phyloP scores from a whole-genome alignment of 2,888 invertebrate species.

The Troides oblongomaculatus region DNA sequence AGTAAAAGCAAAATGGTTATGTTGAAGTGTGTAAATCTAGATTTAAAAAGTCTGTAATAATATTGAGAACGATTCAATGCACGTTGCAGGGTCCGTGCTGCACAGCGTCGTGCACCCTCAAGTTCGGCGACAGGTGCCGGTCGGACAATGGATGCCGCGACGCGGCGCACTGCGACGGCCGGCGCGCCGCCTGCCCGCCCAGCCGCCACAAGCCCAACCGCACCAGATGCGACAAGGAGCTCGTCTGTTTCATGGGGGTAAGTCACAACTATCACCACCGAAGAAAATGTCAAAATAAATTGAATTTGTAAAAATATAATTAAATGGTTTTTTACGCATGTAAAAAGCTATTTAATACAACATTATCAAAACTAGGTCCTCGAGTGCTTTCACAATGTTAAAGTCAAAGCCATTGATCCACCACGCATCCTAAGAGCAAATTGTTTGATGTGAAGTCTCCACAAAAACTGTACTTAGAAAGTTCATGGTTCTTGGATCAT shows the following conservation, averaged over 20 bases:
- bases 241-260: constrained; percentile 98
- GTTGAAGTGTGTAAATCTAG: too few species aligned
- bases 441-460: too few species aligned
- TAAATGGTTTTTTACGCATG: background rate
- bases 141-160: constrained; percentile 96
- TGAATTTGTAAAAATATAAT: background rate
- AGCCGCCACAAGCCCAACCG: constrained; percentile 96
- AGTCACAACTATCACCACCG: constrained; percentile 48
- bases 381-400: too few species aligned
- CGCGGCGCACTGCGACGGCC: constrained; percentile 94
- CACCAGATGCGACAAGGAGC: constrained; percentile 97
- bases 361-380: too few species aligned
- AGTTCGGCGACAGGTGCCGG: constrained; percentile 93
- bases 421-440: too few species aligned
- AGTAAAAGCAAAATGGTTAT: too few species aligned
- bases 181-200: constrained; percentile 93
- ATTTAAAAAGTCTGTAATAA: too few species aligned
- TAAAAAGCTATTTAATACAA: too few species aligned
- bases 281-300: background rate
- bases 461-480: too few species aligned
- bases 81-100: constrained; percentile 93
- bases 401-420: too few species aligned
- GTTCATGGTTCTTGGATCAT: too few species aligned
- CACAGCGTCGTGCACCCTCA: constrained; percentile 90
- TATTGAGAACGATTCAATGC: too few species aligned